Percentiles rank a stretch among this genome's conserved stretches.
Conservation (phyloP, 2,113 vertebrate genomes). For the Eudyptes chrysolophus region DNA sequence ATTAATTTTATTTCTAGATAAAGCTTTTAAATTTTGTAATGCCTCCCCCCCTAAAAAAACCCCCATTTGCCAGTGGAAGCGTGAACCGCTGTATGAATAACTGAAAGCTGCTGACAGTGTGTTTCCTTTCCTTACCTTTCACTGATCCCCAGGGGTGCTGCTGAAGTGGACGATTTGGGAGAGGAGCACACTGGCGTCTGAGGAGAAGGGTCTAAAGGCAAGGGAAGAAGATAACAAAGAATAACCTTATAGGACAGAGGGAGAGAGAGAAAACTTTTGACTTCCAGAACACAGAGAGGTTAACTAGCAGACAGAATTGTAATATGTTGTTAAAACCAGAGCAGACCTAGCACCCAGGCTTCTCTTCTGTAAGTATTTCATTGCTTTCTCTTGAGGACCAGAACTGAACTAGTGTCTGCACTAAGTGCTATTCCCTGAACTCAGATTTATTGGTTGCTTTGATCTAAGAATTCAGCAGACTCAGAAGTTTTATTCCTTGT, state of each 20-base stretch:
- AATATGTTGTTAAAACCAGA: background rate
- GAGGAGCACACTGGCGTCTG: background rate
- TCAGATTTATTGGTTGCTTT: slow-evolving; percentile 43
- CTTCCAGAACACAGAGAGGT: background rate
- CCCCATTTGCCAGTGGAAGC: background rate
- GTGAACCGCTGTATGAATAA: background rate
- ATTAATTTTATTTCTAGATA: background rate
- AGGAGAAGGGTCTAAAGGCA: background rate
- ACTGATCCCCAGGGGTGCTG: background rate
- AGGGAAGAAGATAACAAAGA: background rate
- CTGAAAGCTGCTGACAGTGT: background rate
- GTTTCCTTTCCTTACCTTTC: background rate
- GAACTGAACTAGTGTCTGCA: background rate
- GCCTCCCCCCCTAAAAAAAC: background rate
- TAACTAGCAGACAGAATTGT: background rate
- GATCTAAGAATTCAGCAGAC: background rate
- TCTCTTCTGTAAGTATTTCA: background rate
- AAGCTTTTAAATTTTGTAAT: background rate
- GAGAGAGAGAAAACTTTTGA: background rate
- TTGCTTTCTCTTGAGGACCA: background rate
- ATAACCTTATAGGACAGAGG: background rate
- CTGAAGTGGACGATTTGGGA: background rate
- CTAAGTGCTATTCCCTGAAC: background rate
- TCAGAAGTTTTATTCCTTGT: slow-evolving; percentile 15
- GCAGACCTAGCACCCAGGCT: background rate